Conservation (phyloP, 2,797 vertebrate species). For the Eulemur albifrons region DNA sequence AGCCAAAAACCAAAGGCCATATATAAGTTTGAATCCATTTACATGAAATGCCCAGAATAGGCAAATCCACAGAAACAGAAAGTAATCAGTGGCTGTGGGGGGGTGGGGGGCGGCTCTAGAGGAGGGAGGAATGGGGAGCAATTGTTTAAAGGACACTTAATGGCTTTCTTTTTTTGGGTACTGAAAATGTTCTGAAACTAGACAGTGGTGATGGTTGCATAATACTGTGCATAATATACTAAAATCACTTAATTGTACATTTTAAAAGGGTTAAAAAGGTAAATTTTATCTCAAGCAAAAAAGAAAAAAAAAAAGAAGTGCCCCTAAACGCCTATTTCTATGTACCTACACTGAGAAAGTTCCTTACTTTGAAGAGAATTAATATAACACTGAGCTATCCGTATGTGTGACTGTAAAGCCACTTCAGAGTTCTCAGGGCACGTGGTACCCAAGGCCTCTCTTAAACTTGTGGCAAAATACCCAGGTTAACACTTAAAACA, state of each 20-base stretch:
- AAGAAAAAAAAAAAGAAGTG: background rate
- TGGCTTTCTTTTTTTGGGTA: background rate
- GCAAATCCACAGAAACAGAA: background rate
- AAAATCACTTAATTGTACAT: background rate
- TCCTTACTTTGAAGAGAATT: background rate
- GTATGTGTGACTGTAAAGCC: rapidly evolving
- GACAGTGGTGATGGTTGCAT: rapidly evolving
- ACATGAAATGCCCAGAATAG: background rate
- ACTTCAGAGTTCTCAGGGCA: background rate
- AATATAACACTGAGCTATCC: background rate
- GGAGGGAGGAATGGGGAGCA: background rate
- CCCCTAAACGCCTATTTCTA: background rate
- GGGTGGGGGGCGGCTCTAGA: too few relatives aligned
- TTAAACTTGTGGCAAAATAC: background rate
- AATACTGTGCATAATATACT: background rate
- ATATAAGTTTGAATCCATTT: background rate
- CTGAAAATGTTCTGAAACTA: background rate
- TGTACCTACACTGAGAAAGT: background rate
- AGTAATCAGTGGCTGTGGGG: too few relatives aligned
- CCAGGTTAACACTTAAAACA: background rate
- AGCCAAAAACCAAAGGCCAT: background rate
- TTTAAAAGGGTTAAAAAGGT: background rate
- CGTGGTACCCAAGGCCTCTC: background rate
- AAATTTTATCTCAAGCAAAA: background rate
- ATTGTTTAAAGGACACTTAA: background rate